Base-by-base conservation (phyloP, 2,797 vertebrate genomes). In the Rhyacichthys aspro region DNA sequence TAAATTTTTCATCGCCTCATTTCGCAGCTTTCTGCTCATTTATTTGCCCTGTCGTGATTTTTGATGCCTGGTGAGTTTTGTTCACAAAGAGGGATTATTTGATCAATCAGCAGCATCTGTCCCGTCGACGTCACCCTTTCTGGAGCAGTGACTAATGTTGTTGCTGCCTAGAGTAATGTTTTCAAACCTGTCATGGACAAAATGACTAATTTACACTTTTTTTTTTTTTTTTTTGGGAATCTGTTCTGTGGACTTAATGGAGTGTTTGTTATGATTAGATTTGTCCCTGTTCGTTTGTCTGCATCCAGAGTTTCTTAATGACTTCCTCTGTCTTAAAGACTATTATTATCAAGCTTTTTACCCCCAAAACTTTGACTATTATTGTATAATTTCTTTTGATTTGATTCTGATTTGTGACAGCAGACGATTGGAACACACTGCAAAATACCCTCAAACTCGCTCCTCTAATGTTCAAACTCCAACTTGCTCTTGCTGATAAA, bases 51-150 rank as follows among this genome's bases (percentile, higher is more conserved):
- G 36, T 39, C 18, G 17, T 39, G 17, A 53, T 39, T 39, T 11
- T 39, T 61, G 62, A 50, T 55, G 37, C 5, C 5, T 47, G 56
- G 52, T 43, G 59, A 63, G 67, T 63, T 73, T 38, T 43, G 47
- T 43, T 43, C 46, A 60, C 43, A 63, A 55, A 69, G 49, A 52
- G 49, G 19, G 34, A 52, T 52, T 12, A 52, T 52, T 52, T 39
- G 50, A 53, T 53, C 50, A 37, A 53, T 53, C 50, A 38, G 37
- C 50, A 39, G 50, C 50, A 39, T 53, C 50, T 53, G 50, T 39
- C 50, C 50, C 39, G 50, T 17, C 50, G 39, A 39, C 50, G 17
- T 53, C 50, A 23, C 50, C 50, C 36, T 39, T 23, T 53, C 7
- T 53, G 50, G 39, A 36, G 19, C 9, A 11, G 39, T 53, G 50